Base-by-base conservation (phyloP, 2,888 invertebrate species). In the Hyppa rectilinea region DNA sequence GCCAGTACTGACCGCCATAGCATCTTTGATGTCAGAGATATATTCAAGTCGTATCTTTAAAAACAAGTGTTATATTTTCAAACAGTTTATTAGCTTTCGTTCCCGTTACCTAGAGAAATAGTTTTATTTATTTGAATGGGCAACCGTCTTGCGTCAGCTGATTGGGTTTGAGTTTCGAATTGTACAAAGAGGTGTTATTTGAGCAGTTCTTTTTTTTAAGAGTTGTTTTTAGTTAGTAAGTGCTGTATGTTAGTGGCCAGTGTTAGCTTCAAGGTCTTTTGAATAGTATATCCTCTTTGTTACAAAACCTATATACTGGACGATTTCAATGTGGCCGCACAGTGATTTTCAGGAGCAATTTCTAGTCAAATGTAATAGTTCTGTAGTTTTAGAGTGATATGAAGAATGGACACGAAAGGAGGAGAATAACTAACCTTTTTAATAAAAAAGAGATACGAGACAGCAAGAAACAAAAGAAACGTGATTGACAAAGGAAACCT, bases 61-160 rank as follows among this genome's bases (percentile, higher is more conserved):
- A 66, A 69, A 75, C 66, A 65, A 82, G 78, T 72, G 74, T 74
- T 76, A 68, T 75, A 78, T 82, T 80, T 82, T 82, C 72, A 68
- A 72, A 49, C 68, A 66, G 71, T 83, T 82, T 83, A 83, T 80
- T 82, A 43, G 71, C 73, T 71, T 76, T 80, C 73, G 80, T 81
- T 68, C 83, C 81, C 81, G 70, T 83, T 81, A 82, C 82, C 78
- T 43, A 80, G 77, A 79, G 70, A 74, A 64, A 76, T 75, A 69
- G 77, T 80, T 83, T 73, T 77, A 64, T 83, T 80, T 75, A 80
- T 81, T 65, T 68, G 49, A 79, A 68, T 67, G 71, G 68, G 52
- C 69, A 20, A 66, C 47, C 49, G 59, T 65, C 53, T 71, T 73
- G 70, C 50, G 53, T 52, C 66, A 62, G 68, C 55, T 75, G 77